Conservation (phyloP, 2,888 invertebrate species). For the Sepioteuthis lessoniana region DNA sequence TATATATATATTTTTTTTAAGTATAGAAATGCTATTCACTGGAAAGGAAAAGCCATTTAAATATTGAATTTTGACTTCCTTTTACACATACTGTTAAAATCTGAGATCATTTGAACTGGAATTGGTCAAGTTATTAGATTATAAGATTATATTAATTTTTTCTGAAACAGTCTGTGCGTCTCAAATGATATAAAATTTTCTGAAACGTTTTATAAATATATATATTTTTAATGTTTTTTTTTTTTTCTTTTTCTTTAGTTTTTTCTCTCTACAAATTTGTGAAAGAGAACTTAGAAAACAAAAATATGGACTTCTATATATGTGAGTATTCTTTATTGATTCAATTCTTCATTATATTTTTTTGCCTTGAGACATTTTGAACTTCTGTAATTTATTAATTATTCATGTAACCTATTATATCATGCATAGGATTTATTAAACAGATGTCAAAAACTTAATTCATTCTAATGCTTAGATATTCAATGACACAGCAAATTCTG, state of each 20-base stretch:
- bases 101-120: too few relatives aligned
- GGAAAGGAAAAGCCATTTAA: too few relatives aligned
- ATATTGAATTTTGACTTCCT: too few relatives aligned
- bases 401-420: not conserved
- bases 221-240: not conserved
- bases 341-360: not conserved
- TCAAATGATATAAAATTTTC: too few relatives aligned
- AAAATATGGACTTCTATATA: conserved; percentile 83
- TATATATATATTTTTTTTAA: too few relatives aligned
- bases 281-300: conserved; percentile 81
- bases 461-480: not conserved
- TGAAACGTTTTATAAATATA: too few relatives aligned
- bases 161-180: too few relatives aligned
- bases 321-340: conserved; percentile 80
- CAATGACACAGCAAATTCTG: not conserved
- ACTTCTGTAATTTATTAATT: not conserved
- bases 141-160: too few relatives aligned
- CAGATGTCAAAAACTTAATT: not conserved
- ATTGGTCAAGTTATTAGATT: too few relatives aligned
- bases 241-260: conserved; percentile 74
- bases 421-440: not conserved
- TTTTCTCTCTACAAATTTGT: conserved; percentile 84
- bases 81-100: too few relatives aligned
- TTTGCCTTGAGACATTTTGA: not conserved
- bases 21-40: too few relatives aligned